These are phyloP conservation scores for Pammene aurita DNA, from an alignment of 2,888 invertebrate species.

Conservation along the genomic window DNA sequence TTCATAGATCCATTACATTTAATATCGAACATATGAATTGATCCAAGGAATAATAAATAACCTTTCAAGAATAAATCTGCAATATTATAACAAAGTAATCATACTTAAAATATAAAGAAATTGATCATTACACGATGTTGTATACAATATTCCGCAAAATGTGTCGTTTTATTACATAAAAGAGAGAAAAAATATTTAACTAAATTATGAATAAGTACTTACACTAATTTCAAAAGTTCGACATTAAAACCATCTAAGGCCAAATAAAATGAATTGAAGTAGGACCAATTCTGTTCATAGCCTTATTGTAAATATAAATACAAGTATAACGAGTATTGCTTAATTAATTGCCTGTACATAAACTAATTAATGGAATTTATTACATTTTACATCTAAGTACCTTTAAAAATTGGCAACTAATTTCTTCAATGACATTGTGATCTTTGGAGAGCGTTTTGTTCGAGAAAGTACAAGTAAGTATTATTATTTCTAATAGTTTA, in stretches of 20 bases:
- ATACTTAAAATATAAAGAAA: neutral
- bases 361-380: conserved; percentile 51
- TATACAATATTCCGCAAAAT: neutral
- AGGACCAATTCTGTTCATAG: conserved; percentile 29
- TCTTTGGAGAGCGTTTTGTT: conserved; percentile 59
- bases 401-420: conserved; percentile 61
- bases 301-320: conserved; percentile 29
- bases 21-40: neutral
- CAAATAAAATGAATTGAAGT: conserved; percentile 5
- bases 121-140: neutral
- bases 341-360: conserved; percentile 36
- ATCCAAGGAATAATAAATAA: neutral
- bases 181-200: neutral
- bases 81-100: too few relatives aligned
- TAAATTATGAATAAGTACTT: neutral
- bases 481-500: conserved; percentile 17
- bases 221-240: neutral
- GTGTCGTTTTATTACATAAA: neutral
- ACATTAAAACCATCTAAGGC: conserved; percentile 1
- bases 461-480: conserved; percentile 30
- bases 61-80: neutral
- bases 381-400: conserved; percentile 56
- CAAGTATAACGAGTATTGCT: conserved; percentile 27
- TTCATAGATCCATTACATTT: neutral
- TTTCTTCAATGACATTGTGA: conserved; percentile 49